Conservation (phyloP, 2,113 vertebrate genomes). For the Leptosomus discolor region DNA sequence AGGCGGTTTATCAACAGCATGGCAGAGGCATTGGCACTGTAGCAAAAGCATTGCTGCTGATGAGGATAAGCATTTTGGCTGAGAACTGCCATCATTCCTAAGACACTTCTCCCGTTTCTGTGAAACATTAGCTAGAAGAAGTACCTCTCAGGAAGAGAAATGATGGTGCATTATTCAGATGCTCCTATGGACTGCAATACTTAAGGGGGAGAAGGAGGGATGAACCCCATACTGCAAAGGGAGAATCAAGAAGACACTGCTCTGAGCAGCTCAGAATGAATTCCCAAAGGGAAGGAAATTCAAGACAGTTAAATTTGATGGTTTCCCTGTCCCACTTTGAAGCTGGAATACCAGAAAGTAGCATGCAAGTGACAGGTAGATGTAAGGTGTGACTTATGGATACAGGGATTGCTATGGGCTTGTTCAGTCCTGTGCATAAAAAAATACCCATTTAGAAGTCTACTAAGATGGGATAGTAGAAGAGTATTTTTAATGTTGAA, state of each 20-base stretch:
- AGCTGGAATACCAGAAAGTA: background rate
- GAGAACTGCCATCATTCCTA: background rate
- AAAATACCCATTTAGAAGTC: background rate
- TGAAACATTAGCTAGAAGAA: background rate
- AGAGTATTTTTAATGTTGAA: background rate
- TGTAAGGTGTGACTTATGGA: background rate
- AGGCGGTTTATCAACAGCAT: background rate
- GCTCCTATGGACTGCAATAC: background rate
- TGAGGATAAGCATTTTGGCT: background rate
- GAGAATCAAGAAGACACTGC: background rate
- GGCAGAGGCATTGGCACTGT: background rate
- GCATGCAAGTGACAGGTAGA: background rate
- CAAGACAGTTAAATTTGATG: background rate
- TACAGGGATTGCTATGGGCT: background rate
- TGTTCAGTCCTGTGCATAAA: background rate
- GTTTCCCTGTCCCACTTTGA: background rate
- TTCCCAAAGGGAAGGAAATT: background rate
- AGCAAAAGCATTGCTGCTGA: background rate
- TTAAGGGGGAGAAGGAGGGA: background rate
- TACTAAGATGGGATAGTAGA: background rate
- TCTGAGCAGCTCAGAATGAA: background rate
- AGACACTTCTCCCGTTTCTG: background rate
- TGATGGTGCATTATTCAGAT: background rate
- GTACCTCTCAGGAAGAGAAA: background rate
- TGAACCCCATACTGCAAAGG: background rate